Conservation (phyloP, 2,888 invertebrate genomes). For the Troglohyphantes excavatus region DNA sequence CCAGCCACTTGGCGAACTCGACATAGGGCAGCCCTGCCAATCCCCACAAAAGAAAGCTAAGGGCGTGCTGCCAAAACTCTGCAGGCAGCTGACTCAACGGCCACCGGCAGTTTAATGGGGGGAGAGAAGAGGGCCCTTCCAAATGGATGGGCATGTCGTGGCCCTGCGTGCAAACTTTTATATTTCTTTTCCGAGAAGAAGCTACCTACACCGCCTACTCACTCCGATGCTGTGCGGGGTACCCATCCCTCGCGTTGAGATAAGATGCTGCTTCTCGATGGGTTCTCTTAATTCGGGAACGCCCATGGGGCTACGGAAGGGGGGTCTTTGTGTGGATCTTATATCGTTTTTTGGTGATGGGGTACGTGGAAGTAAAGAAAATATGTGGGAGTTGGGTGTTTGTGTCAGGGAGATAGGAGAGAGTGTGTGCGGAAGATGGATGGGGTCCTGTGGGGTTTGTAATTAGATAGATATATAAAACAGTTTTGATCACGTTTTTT, state of each 20-base stretch:
- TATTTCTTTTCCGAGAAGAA: neutral
- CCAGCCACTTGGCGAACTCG: no score
- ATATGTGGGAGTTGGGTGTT: no score
- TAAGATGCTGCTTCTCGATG: neutral
- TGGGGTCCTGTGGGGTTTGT: no score
- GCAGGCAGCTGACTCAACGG: slow-evolving; percentile 38
- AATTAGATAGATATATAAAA: no score
- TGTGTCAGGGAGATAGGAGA: no score
- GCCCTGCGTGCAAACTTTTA: slow-evolving; percentile 9
- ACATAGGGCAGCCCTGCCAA: no score
- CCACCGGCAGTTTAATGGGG: slow-evolving; percentile 34
- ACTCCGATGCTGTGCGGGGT: neutral
- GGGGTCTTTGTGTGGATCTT: neutral
- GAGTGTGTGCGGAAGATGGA: no score
- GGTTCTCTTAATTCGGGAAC: neutral
- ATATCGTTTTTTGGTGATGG: no score
- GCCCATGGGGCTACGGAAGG: neutral
- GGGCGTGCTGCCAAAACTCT: slow-evolving; percentile 31
- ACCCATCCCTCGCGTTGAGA: neutral
- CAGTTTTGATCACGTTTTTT: no score
- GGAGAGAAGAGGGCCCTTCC: neutral
- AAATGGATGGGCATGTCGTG: slow-evolving; percentile 31
- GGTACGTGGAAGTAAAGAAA: no score
- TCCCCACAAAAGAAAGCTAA: no score
- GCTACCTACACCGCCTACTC: neutral